phyloP scores from a whole-genome alignment of 2,113 vertebrate species.

The Pedionomus torquatus region DNA sequence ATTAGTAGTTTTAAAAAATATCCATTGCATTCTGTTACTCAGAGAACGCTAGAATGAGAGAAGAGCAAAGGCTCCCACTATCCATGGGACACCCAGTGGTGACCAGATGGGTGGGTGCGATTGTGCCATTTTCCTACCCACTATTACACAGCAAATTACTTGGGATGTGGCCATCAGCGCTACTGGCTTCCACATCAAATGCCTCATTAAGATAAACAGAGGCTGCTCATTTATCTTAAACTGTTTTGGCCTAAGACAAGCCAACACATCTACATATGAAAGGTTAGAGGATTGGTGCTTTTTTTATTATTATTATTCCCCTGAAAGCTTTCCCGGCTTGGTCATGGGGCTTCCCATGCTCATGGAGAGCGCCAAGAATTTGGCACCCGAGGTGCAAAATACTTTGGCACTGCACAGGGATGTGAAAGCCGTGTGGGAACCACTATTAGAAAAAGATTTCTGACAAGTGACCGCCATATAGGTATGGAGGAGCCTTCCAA shows the following conservation, averaged over 20 bases:
- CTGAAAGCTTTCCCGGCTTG: background rate
- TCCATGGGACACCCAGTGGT: background rate
- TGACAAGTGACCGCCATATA: rapidly evolving
- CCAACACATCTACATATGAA: background rate
- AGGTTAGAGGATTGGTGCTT: background rate
- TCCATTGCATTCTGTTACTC: background rate
- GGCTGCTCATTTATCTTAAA: background rate
- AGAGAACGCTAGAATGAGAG: background rate
- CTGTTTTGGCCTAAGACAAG: background rate
- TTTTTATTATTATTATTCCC: background rate
- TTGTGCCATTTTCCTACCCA: background rate
- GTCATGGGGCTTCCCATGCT: background rate
- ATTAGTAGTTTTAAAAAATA: background rate
- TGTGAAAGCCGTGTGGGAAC: background rate
- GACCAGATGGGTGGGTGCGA: background rate
- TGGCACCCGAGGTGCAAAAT: background rate
- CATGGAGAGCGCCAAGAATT: background rate
- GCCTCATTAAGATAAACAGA: background rate
- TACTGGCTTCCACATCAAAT: background rate
- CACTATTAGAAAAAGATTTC: background rate
- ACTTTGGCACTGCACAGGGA: background rate
- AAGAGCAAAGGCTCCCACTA: background rate
- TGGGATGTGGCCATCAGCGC: background rate
- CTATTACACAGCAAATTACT: background rate
- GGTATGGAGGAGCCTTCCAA: background rate